A percentile compares a stretch with the other conserved stretches of the same genome.
Evolutionary conservation across 2,797 vertebrate genomes (phyloP).

Genomic region (Tokudaia tokunoshimensis): DNA sequence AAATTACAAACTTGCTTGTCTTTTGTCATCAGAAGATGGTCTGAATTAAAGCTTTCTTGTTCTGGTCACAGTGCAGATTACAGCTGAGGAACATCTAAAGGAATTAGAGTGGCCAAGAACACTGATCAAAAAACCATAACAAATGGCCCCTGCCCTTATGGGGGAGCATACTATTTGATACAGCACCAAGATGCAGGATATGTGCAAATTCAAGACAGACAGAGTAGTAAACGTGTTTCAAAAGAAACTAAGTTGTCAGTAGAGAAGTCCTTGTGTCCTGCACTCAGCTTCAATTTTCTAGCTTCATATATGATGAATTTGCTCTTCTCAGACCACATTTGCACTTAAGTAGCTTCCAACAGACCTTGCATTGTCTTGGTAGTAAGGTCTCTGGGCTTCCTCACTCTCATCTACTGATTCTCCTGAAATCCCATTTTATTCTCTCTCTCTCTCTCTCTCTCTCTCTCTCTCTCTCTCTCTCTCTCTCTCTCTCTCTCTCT

Average conservation of each 20-base stretch:
- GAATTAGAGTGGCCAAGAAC: conserved; percentile 35
- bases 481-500: neutral
- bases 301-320: neutral
- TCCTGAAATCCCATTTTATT: conserved; percentile 3
- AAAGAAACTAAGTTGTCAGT: conserved; percentile 16
- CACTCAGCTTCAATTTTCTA: neutral
- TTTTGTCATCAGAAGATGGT: conserved; percentile 79
- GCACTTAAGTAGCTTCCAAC: neutral
- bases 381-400: neutral
- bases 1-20: conserved; percentile 74
- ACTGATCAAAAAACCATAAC: neutral
- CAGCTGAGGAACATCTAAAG: conserved; percentile 63
- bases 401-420: neutral
- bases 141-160: neutral
- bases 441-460: neutral
- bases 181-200: neutral
- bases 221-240: neutral
- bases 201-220: neutral
- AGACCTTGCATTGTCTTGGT: neutral
- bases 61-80: conserved; percentile 59
- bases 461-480: neutral
- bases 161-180: neutral
- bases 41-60: conserved; percentile 74
- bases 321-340: neutral
- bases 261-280: neutral